These are phyloP conservation scores for Leucophora obtusa DNA, from an alignment of 2,888 invertebrate genomes.

Conservation along the genomic window DNA sequence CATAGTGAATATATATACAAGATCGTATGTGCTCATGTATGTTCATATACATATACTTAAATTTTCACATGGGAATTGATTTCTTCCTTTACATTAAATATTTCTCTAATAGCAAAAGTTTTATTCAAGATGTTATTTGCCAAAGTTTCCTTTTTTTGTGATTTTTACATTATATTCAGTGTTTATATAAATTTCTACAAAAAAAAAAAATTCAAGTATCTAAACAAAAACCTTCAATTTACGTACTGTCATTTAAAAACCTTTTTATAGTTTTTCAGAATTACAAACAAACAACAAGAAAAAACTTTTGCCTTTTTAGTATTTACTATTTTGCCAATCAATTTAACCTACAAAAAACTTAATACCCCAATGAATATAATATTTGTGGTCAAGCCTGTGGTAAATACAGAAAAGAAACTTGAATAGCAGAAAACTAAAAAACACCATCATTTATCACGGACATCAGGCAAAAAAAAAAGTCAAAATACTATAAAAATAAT, in stretches of 20 bases:
- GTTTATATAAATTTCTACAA: too few relatives aligned
- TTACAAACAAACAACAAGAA: constrained; percentile 32
- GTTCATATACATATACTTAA: too few relatives aligned
- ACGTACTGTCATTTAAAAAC: constrained; percentile 35
- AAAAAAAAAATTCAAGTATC: background rate
- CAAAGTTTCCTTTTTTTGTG: too few relatives aligned
- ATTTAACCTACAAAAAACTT: constrained; percentile 54
- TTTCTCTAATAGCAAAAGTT: too few relatives aligned
- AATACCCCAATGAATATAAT: constrained; percentile 58
- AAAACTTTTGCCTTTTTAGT: constrained; percentile 28
- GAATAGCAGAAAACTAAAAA: constrained; percentile 18
- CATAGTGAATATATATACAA: too few relatives aligned
- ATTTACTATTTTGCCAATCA: constrained; percentile 61
- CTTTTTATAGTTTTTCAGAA: constrained; percentile 17
- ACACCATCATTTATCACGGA: constrained; percentile 51
- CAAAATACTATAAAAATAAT: constrained; percentile 39
- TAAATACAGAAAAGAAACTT: constrained; percentile 27
- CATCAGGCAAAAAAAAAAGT: constrained; percentile 25
- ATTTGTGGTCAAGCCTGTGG: constrained; percentile 59
- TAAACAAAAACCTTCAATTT: constrained; percentile 5
- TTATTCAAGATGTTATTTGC: too few relatives aligned
- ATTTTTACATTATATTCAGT: too few relatives aligned
- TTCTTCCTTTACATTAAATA: too few relatives aligned
- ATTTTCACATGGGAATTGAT: too few relatives aligned
- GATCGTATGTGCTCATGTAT: too few relatives aligned